phyloP scores from a whole-genome alignment of 2,888 invertebrate species.

The Smittia sp. region DNA sequence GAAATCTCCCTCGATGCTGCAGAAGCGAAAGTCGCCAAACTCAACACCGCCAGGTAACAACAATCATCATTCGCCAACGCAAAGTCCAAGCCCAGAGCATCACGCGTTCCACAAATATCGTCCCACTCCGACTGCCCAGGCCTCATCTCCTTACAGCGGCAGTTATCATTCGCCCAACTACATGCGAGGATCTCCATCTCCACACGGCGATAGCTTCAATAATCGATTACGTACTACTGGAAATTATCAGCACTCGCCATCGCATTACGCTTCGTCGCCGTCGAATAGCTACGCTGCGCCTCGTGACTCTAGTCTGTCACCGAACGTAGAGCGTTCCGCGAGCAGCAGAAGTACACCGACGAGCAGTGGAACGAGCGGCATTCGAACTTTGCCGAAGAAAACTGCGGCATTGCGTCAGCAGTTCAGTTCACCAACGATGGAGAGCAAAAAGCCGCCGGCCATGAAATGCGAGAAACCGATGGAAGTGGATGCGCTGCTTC shows the following conservation, averaged over 20 bases:
- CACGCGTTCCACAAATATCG: constrained; percentile 41
- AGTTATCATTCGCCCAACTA: constrained; percentile 43
- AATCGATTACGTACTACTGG: constrained; percentile 38
- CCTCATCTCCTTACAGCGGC: constrained; percentile 42
- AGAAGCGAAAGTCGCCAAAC: constrained; percentile 19
- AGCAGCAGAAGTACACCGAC: constrained; percentile 42
- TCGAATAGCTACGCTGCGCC: not conserved
- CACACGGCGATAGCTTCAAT: constrained; percentile 3
- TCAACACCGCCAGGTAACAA: constrained; percentile 13
- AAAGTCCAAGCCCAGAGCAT: constrained; percentile 44
- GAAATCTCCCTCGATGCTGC: constrained; percentile 10
- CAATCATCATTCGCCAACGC: constrained; percentile 42
- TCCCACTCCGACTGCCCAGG: constrained; percentile 41
- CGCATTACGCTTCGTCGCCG: constrained; percentile 12
- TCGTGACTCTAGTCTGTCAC: constrained; percentile 48
- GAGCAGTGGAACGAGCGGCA: constrained; percentile 18
- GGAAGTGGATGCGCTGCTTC: constrained; percentile 41
- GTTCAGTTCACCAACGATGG: constrained; percentile 53
- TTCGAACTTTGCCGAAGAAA: constrained; percentile 54
- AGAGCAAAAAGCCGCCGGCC: constrained; percentile 46
- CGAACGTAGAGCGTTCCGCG: constrained; percentile 46
- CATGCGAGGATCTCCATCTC: constrained; percentile 44
- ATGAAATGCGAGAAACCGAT: constrained; percentile 36
- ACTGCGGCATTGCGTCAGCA: constrained; percentile 54
- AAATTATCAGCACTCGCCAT: constrained; percentile 33